These are phyloP conservation scores for Lophura nycthemera DNA, from an alignment of 2,113 vertebrate species.

Conservation along the genomic window DNA sequence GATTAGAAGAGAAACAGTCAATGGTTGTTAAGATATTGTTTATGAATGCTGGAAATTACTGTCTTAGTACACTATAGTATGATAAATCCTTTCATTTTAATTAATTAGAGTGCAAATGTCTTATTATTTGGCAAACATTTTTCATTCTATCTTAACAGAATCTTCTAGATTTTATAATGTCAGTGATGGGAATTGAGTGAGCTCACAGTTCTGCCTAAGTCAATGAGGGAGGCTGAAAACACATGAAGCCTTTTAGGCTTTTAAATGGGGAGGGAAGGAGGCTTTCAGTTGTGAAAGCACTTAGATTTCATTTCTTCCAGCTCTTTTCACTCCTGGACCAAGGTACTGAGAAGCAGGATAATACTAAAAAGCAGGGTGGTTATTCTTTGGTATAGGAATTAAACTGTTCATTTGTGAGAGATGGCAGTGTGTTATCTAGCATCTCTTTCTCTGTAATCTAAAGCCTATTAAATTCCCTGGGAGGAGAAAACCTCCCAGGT, in stretches of 20 bases:
- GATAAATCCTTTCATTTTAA: background rate
- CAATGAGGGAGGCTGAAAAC: background rate
- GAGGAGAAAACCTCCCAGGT: background rate
- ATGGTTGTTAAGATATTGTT: no score
- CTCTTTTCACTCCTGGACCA: background rate
- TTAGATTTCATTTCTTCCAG: background rate
- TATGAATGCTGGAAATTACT: background rate
- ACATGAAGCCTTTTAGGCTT: background rate
- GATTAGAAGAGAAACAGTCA: background rate
- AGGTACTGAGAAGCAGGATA: background rate
- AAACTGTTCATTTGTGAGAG: background rate
- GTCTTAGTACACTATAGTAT: background rate
- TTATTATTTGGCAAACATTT: background rate
- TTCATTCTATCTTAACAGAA: background rate
- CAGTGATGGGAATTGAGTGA: background rate
- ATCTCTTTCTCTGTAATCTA: background rate
- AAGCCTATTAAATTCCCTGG: background rate
- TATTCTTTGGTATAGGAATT: background rate
- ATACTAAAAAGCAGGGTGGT: background rate
- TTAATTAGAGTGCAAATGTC: background rate
- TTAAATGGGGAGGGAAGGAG: background rate
- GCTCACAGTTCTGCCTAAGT: background rate
- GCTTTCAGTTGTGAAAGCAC: background rate
- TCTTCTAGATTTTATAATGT: background rate
- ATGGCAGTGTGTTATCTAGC: background rate